Percentiles rank a stretch among this genome's conserved stretches.
These are phyloP conservation scores for Sminthurinus signatus DNA, from an alignment of 1,140 invertebrate species.

Conservation along the genomic window DNA sequence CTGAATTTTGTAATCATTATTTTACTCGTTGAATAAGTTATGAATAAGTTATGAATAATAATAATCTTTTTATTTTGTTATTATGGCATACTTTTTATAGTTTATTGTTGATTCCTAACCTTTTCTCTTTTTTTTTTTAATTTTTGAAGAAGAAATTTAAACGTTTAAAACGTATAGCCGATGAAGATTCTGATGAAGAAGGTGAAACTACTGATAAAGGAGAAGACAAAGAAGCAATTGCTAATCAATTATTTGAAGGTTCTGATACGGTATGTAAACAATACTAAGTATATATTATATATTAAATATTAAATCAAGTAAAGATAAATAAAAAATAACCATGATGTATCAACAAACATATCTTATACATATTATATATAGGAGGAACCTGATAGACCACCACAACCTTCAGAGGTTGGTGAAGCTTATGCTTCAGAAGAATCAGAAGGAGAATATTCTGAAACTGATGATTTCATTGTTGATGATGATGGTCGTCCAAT, in stretches of 20 bases:
- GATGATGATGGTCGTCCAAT: constrained; percentile 92
- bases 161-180: constrained; percentile 70
- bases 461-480: constrained; percentile 92
- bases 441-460: constrained; percentile 62
- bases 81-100: too few species aligned
- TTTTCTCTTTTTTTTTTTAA: too few species aligned
- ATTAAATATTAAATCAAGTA: too few species aligned
- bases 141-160: constrained; percentile 62
- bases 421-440: constrained; percentile 63
- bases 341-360: too few species aligned
- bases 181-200: constrained; percentile 75
- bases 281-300: too few species aligned
- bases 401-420: constrained; percentile 53
- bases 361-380: too few species aligned
- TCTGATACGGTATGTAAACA: constrained; percentile 71
- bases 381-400: constrained; percentile 54
- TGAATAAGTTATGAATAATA: too few species aligned
- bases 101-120: too few species aligned
- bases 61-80: too few species aligned
- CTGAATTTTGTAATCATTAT: background rate
- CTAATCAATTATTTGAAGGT: constrained; percentile 77
- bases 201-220: constrained; percentile 63
- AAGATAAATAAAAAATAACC: too few species aligned
- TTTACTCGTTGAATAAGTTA: too few species aligned
- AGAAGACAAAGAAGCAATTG: constrained; percentile 74